Base-by-base conservation (phyloP, 2,888 invertebrate species). In the Eumacrocentrus americanus region DNA sequence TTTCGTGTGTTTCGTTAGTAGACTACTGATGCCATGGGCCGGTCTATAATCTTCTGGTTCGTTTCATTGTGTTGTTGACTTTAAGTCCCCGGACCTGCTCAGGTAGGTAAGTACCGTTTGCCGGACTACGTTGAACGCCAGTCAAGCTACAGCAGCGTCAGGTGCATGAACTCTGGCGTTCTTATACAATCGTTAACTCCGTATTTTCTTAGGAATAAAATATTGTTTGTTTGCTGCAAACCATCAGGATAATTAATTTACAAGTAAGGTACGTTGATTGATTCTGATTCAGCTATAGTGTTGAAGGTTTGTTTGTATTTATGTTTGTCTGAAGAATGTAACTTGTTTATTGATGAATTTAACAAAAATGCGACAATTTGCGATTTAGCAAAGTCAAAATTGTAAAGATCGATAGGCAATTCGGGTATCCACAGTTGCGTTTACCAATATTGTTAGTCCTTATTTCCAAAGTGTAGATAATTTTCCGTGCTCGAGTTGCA, bases 61-160 rank as follows among this genome's bases (percentile, higher is more conserved):
- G 61, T 64, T 68, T 70, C 70, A 71, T 70, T 70, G 72, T 68
- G 66, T 70, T 71, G 67, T 69, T 68, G 71, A 65, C 66, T 68
- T 54, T 50, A 65, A 63, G 20, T 52, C 59, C 46, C 61, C 61
- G 63, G 65, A 67, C 65, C 67, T 70, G 70, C 71, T 71, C 71
- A 74, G 76, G 73, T 75, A 75, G 68, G 73, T 70, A 77, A 78
- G 77, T 78, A 77, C 78, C 78, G 78, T 78, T 78, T 60, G 70
- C 67, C 68, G 73, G 54, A 69, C 72, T 72, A 70, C 75, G 74
- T 71, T 71, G 67, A 67, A 72, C 71, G 72, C 67, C 67, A 67
- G 67, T 67, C 73, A 73, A 70, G 70, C 72, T 68, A 73, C 69
- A 74, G 68, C 76, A 72, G 72, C 70, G 76, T 76, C 72, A 72